Percentiles rank a stretch among this genome's conserved stretches.
Evolutionary conservation across 2,797 vertebrate genomes (phyloP).

Genomic region (Chaetodon trifasciatus): DNA sequence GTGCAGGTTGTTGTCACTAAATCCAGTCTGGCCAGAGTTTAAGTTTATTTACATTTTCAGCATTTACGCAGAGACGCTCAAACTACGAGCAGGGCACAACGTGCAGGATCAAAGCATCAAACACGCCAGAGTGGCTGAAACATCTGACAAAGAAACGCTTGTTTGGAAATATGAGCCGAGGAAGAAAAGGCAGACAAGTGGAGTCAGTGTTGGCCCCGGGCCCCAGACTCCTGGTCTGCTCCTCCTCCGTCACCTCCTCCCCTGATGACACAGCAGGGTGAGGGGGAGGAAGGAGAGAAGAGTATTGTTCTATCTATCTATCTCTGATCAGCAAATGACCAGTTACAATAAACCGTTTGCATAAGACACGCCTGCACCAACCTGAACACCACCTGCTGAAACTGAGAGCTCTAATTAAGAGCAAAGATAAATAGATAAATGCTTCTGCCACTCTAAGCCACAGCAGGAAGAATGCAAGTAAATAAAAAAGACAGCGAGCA

Average conservation of each 20-base stretch:
- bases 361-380: not conserved
- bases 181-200: conserved; percentile 43
- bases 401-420: not conserved
- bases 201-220: conserved; percentile 31
- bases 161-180: conserved; percentile 43
- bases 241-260: conserved; percentile 27
- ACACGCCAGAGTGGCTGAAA: not conserved
- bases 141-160: conserved; percentile 40
- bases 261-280: conserved; percentile 20
- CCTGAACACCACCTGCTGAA: not conserved
- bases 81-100: conserved; percentile 20
- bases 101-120: not conserved
- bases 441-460: not conserved
- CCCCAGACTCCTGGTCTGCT: conserved; percentile 29
- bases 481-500: not conserved
- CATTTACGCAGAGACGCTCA: conserved; percentile 24
- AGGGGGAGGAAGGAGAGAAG: not conserved
- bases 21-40: conserved; percentile 38
- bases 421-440: not conserved
- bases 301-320: not conserved
- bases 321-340: not conserved
- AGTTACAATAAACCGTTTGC: not conserved
- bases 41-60: conserved; percentile 35
- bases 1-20: conserved; percentile 35
- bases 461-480: not conserved